Base-by-base conservation (phyloP, 2,888 invertebrate genomes). In the Salticus scenicus region DNA sequence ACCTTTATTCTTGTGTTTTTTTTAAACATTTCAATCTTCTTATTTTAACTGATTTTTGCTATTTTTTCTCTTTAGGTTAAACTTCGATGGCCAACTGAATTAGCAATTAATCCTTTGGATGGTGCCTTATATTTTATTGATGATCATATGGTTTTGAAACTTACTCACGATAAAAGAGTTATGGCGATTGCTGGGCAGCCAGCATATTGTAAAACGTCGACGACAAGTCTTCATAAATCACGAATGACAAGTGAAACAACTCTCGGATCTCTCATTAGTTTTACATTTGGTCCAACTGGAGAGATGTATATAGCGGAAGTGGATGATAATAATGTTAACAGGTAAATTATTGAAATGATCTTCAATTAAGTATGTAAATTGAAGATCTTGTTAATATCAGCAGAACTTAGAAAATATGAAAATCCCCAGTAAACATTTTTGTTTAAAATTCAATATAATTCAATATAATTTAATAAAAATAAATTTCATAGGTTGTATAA, bases 61-160 rank as follows among this genome's bases (percentile, higher is more conserved):
- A 20, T 24, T 27, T 63, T 12, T 74, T 2, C 31, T 81, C 75
- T 89, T 30, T 89, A 93, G 92, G 97, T 98, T 76, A 97, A 97
- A 90, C 92, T 98, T 74, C 94, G 97, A 77, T 99, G 98, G 98
- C 99, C 99, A 0, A 98, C 98, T 0, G 97, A 97, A 90, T 92
- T 99, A 20, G 95, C 98, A 0, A 96, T 98, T 41, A 98, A 97
- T 91, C 98, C 98, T 0, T 92, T 98, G 76, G 98, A 98, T 91
- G 97, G 98, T 91, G 96, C 97, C 0, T 92, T 99, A 33, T 97
- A 98, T 91, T 97, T 99, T 89, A 96, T 99, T 73, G 99, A 99
- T 90, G 97, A 97, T 90, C 98, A 98, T 90, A 97, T 98, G 95
- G 91, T 92, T 1, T 92, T 98, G 17, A 96, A 97, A 90, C 93